Base-by-base conservation (phyloP, 2,797 vertebrate genomes). In the Coendou prehensilis region DNA sequence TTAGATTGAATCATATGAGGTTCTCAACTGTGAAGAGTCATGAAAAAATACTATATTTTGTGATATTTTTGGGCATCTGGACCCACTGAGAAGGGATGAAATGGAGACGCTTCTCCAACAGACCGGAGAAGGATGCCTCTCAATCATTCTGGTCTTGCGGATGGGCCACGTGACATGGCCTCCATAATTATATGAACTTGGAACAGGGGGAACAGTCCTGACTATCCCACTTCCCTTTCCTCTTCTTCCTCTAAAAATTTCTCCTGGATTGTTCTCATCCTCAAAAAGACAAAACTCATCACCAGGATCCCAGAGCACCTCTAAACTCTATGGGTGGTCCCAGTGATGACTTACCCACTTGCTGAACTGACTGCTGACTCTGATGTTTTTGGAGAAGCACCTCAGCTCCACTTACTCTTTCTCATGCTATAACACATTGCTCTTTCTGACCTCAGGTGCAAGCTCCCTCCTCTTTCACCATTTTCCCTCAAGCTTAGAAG, bases 21-120 rank as follows among this genome's bases (percentile, higher is more conserved):
- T 79, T 91, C 80, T 84, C 28, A 37, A 69, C 50, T 80, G 33
- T 41, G 61, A 83, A 96, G 52, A 22, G 47, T 95, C 18, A 14
- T 84, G 59, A 67, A 30, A 79, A 84, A 87, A 26, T 22, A 45
- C 9, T 20, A 6, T 76, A 81, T 89, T 64, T 28, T 7, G 8
- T 82, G 45, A 81, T 78, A 84, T 18, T 6, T 47, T 45, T 73
- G 41, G n/a, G 63, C 10, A 47, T 10, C 22, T 14, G 28, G 56
- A 64, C 61, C 45, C 45, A 13, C 18, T 41, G 1, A 75, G 4
- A 2, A n/a, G 89, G 20, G 1, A 3, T 37, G 14, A 73, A 47
- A 3, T 45, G 63, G 71, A 87, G 26, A 50, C 0, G 13, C 30
- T 37, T 47, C 33, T 33, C 45, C 17, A 54, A 8, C 15, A 57